Evolutionary conservation across 2,113 vertebrate species (phyloP), one percentile per base, ranked within the genome.

Genomic region (Leptodactylus fuscus): DNA sequence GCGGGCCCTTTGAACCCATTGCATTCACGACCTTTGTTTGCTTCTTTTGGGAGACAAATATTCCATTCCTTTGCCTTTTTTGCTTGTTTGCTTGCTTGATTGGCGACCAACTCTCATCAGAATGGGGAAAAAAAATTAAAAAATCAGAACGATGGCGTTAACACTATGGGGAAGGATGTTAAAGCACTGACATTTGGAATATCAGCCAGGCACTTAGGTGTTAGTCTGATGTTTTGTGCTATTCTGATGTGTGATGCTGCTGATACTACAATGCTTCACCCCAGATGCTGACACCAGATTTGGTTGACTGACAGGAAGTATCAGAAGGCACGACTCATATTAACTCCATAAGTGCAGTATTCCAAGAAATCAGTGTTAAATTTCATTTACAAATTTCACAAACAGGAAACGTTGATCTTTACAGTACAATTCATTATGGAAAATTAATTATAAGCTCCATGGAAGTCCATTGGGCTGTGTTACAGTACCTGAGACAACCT

Each of bases 171-270:
- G 91, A 89, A 87, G 67, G 80, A 88, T 92, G 88, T 92, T 91
- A 92, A 92, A 91, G 76, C 91, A 90, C 87, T 94, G 93, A 93
- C 92, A 94, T 95, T 95, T 94, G 87, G 87, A 89, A 91, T 87
- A 76, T 32, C 87, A 87, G 44, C 48, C 0, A 1, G 20, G 53
- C 86, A 89, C 87, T 87, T 89, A 91, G 89, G 88, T 90, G 46
- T 73, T 38, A 55, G 67, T 36, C 49, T 73, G 22, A 58, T 74
- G 65, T 4, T 38, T 71, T 82, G 48, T 82, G n/a, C 24, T 32
- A 9, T 70, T 32, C 16, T 34, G 48, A 51, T 22, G 20, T 51
- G 29, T 41, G 48, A 82, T 71, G 32, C 41, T 73, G 22, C 4
- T 24, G 20, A 24, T 38, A 1, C 51, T n/a, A 16, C 11, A 13